Conservation (phyloP, 2,888 invertebrate species). For the Trichopoda pennipes region DNA sequence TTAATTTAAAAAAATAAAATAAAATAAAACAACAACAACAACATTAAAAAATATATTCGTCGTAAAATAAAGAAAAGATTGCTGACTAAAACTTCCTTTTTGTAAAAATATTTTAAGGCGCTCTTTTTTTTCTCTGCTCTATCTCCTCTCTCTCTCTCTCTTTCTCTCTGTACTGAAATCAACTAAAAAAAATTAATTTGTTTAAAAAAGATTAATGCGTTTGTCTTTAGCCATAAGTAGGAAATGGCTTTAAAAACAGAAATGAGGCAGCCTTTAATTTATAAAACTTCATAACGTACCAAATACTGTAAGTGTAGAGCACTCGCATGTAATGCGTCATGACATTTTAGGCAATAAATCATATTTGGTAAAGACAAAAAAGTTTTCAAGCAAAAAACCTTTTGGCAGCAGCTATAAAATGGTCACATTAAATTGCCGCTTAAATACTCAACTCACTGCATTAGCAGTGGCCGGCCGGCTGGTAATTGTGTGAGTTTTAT, state of each 20-base stretch:
- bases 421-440: slow-evolving; percentile 58
- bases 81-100: slow-evolving; percentile 12
- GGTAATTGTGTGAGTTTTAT: slow-evolving; percentile 9
- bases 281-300: slow-evolving; percentile 23
- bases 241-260: slow-evolving; percentile 7
- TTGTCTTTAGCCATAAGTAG: slow-evolving; percentile 56
- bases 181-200: slow-evolving; percentile 36
- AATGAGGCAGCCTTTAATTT: slow-evolving; percentile 14
- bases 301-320: slow-evolving; percentile 41
- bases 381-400: slow-evolving; percentile 44
- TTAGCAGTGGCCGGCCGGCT: slow-evolving; percentile 20
- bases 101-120: slow-evolving; percentile 29
- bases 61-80: neutral
- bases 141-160: too few species aligned
- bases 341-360: slow-evolving; percentile 67
- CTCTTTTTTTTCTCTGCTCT: neutral
- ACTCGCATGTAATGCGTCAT: slow-evolving; percentile 65
- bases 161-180: slow-evolving; percentile 18
- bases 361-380: slow-evolving; percentile 64
- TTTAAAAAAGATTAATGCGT: slow-evolving; percentile 51
- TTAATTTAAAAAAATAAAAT: slow-evolving; percentile 6
- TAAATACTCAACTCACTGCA: slow-evolving; percentile 53
- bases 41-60: too few species aligned
- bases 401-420: slow-evolving; percentile 52
- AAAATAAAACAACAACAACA: too few species aligned